Evolutionary conservation across 2,888 invertebrate genomes (phyloP), one percentile per base, ranked within the genome.

Genomic region (Thysanoteuthis rhombus): DNA sequence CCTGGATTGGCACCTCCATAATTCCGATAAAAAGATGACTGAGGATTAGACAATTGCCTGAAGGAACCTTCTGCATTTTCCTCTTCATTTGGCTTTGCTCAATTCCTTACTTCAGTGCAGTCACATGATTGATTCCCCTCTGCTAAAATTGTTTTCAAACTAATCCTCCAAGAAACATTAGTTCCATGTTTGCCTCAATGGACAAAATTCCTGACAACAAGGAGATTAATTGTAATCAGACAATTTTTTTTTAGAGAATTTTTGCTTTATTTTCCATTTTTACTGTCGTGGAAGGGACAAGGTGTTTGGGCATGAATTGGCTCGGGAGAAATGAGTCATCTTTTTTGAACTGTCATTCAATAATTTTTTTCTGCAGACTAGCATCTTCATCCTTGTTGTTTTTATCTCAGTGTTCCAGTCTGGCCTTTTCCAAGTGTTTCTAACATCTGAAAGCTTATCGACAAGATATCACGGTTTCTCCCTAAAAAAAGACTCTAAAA

Each of bases 151-250:
- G 75, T 75, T 75, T 75, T 75, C 75, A n/a, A n/a, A 75, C 75
- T 75, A 75, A 75, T 75, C 75, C 75, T n/a, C n/a, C 75, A 75
- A 75, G 75, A 75, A 75, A 75, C 75, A 75, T 75, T 75, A 75
- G 75, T 75, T 75, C 75, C 75, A 75, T 36, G 75, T 75, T 36
- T 75, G 75, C 16, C n/a, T 36, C n/a, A 75, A n/a, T n/a, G 75
- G 75, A 75, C n/a, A 36, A 75, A 75, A 75, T 75, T n/a, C 16
- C 75, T 75, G 75, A 16, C 75, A 75, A n/a, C n/a, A n/a, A 75
- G n/a, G 16, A 75, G 75, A 75, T 75, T 75, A 75, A 75, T 75
- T 12, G 75, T n/a, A n/a, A 75, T 75, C 75, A n/a, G n/a, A 75
- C n/a, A 16, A 36, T n/a, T 58, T 25, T 58, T n/a, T n/a, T 75